Evolutionary conservation across 1,140 invertebrate species (phyloP).

Genomic region (Meloidogyne floridensis): DNA sequence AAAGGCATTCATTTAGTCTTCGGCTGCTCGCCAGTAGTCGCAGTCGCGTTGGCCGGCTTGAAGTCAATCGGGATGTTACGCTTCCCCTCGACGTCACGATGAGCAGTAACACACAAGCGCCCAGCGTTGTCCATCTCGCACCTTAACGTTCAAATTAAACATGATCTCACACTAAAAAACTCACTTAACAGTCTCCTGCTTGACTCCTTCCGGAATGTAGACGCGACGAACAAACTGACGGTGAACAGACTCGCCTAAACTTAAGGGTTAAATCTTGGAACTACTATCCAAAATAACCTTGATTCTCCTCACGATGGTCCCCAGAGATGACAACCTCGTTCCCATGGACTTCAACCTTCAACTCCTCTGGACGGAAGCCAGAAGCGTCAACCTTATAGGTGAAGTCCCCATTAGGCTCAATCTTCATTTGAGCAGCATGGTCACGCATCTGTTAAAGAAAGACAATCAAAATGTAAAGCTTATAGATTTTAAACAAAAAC

Average conservation of each 20-base stretch:
- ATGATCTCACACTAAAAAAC: too few species aligned
- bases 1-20: too few species aligned
- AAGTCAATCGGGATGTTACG: slow-evolving; percentile 21
- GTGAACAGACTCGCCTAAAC: slow-evolving; percentile 15
- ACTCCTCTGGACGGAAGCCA: neutral
- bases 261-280: neutral
- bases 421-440: slow-evolving; percentile 6
- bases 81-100: neutral
- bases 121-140: slow-evolving; percentile 18
- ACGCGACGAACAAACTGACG: slow-evolving; percentile 26
- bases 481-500: too few species aligned
- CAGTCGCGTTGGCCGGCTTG: neutral
- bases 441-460: slow-evolving; percentile 7
- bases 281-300: neutral
- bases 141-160: neutral
- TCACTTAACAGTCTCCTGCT: slow-evolving; percentile 6
- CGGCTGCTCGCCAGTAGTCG: too few species aligned
- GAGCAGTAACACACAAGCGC: slow-evolving; percentile 1
- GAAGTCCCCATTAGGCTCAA: slow-evolving; percentile 1
- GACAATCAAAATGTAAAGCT: too few species aligned
- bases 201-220: slow-evolving; percentile 14
- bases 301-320: slow-evolving; percentile 1
- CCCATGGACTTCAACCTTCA: neutral
- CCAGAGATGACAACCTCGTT: slow-evolving; percentile 18
- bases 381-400: slow-evolving; percentile 1